These are phyloP conservation scores for Megalonaias nervosa DNA, from an alignment of 1,140 invertebrate species.

Conservation along the genomic window DNA sequence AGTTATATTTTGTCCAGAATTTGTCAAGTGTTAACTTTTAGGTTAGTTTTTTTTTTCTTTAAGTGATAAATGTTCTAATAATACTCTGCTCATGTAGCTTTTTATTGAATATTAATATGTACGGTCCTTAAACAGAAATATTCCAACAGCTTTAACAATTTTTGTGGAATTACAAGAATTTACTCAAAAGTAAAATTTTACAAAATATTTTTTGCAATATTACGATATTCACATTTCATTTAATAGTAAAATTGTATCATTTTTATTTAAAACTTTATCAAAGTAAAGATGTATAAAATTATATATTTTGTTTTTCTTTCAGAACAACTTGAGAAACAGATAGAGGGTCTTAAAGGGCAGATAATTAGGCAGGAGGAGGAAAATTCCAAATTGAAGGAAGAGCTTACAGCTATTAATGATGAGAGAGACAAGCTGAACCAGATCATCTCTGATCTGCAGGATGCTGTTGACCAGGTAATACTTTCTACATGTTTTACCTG, in stretches of 20 bases:
- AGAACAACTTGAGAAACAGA: slow-evolving; percentile 42
- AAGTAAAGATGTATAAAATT: too few species aligned
- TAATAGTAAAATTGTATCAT: too few species aligned
- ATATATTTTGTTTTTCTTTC: background rate
- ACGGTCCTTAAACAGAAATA: too few species aligned
- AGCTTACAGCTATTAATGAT: slow-evolving; percentile 32
- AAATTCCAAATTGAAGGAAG: slow-evolving; percentile 22
- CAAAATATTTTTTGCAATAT: too few species aligned
- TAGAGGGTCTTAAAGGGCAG: slow-evolving; percentile 72
- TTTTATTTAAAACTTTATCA: too few species aligned
- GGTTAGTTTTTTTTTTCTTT: background rate
- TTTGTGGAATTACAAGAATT: too few species aligned
- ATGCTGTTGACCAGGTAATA: slow-evolving; percentile 49
- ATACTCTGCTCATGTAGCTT: too few species aligned
- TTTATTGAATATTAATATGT: too few species aligned
- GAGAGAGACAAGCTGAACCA: slow-evolving; percentile 56
- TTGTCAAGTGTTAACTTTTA: background rate
- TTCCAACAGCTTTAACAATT: too few species aligned
- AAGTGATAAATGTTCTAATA: too few species aligned
- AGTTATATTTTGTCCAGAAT: background rate
- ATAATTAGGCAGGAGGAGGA: slow-evolving; percentile 25
- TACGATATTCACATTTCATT: too few species aligned
- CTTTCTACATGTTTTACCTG: background rate
- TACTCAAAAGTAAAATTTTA: too few species aligned
- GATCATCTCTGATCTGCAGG: slow-evolving; percentile 48